Conservation (phyloP, 1,140 invertebrate genomes). For the Drosophila ercepeae region DNA sequence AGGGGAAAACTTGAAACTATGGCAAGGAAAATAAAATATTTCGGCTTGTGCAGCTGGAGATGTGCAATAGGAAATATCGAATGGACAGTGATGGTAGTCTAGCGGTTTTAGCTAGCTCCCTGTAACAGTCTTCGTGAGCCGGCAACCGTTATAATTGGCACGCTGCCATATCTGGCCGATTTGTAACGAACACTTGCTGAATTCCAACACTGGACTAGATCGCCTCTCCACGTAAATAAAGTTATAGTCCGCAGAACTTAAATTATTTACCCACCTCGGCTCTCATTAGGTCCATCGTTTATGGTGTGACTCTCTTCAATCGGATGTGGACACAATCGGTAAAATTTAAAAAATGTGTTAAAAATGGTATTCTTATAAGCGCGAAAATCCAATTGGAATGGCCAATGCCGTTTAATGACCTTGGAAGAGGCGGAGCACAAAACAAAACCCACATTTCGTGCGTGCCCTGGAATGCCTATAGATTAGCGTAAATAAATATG, state of each 20-base stretch:
- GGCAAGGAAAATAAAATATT: constrained; percentile 23
- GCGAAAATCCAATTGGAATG: constrained; percentile 3
- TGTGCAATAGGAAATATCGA: constrained; percentile 15
- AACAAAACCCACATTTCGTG: constrained; percentile 18
- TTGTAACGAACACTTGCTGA: constrained; percentile 15
- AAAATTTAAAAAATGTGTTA: constrained; percentile 6
- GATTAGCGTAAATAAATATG: constrained; percentile 16
- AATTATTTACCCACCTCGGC: constrained; percentile 9
- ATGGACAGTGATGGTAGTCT: constrained; percentile 1
- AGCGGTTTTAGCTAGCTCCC: neutral
- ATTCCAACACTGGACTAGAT: constrained; percentile 23
- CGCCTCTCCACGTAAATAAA: constrained; percentile 46
- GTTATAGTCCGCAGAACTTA: constrained; percentile 9
- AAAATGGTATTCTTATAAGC: neutral
- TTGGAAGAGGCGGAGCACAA: constrained; percentile 49
- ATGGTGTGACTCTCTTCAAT: constrained; percentile 14
- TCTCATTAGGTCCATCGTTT: neutral
- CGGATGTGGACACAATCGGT: constrained; percentile 24
- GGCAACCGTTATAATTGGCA: neutral
- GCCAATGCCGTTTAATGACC: constrained; percentile 25
- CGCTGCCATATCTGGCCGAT: neutral
- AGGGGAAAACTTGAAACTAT: constrained; percentile 20
- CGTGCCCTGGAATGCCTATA: constrained; percentile 30
- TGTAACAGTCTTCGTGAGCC: neutral
- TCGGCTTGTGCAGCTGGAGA: constrained; percentile 41